Percentiles rank a stretch among this genome's conserved stretches.
Evolutionary conservation across 2,113 vertebrate genomes (phyloP).

Genomic region (Dascyllus trimaculatus): DNA sequence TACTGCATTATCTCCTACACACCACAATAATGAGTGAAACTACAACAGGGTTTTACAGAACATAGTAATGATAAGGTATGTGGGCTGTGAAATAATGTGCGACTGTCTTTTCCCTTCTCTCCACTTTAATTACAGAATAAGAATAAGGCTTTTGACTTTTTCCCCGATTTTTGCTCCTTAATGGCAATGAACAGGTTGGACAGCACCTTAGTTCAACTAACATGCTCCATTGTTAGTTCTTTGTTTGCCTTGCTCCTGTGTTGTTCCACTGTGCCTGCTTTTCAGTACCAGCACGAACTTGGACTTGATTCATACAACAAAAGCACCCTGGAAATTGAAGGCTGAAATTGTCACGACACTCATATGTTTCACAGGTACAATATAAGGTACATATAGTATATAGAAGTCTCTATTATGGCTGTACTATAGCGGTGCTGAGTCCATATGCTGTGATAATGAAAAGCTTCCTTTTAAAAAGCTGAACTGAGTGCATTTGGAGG

Average conservation of each 20-base stretch:
- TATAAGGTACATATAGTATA: background rate
- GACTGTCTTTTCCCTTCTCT: background rate
- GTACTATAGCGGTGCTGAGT: background rate
- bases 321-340: background rate
- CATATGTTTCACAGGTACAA: background rate
- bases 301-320: background rate
- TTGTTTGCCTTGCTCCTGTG: background rate
- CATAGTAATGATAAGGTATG: conserved; percentile 1
- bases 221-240: too few species aligned
- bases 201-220: background rate
- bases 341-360: background rate
- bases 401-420: background rate
- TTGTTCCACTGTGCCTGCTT: background rate
- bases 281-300: background rate
- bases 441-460: conserved; percentile 18
- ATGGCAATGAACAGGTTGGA: background rate
- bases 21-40: conserved; percentile 23
- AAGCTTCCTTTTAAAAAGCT: background rate
- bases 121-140: conserved; percentile 27
- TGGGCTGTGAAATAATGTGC: background rate
- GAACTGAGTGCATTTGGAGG: background rate
- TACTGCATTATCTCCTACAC: conserved; percentile 23
- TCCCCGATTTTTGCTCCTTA: background rate
- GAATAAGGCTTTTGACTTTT: background rate
- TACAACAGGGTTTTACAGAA: conserved; percentile 12